Conservation (phyloP, 2,888 invertebrate species). For the Erebia palarica region DNA sequence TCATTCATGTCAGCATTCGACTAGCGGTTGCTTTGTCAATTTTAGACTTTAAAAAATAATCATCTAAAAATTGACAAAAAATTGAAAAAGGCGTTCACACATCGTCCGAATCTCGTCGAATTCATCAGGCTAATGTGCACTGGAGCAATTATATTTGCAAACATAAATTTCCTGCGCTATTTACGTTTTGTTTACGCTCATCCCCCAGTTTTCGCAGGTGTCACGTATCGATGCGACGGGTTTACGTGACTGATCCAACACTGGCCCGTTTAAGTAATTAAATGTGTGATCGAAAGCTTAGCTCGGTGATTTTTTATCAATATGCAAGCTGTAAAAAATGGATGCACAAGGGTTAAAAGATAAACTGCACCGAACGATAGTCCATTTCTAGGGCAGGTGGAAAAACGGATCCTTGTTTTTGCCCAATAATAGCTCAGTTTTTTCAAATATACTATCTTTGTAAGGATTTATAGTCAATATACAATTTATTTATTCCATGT, state of each 20-base stretch:
- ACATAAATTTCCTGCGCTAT: constrained; percentile 27
- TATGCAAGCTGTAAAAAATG: background rate
- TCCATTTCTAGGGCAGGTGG: background rate
- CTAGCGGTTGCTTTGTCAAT: no score
- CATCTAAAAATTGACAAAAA: no score
- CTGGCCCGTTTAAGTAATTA: constrained; percentile 16
- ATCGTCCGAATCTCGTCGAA: no score
- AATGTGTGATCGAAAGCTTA: constrained; percentile 23
- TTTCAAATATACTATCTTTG: background rate
- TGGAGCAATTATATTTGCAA: constrained; percentile 7
- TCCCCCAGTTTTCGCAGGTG: constrained; percentile 50
- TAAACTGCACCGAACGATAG: background rate
- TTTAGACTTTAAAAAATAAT: no score
- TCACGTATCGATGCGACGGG: constrained; percentile 51
- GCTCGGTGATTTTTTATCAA: constrained; percentile 11
- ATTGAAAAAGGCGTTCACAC: no score
- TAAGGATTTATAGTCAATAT: background rate
- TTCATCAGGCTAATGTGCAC: no score
- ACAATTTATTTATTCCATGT: no score
- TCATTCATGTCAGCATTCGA: no score
- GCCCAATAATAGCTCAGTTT: background rate
- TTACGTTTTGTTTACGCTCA: constrained; percentile 39
- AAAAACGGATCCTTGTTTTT: background rate
- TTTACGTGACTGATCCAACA: constrained; percentile 36
- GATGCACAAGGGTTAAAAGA: constrained; percentile 6